Evolutionary conservation across 2,113 vertebrate genomes (phyloP).

Genomic region (Varanus salvator): DNA sequence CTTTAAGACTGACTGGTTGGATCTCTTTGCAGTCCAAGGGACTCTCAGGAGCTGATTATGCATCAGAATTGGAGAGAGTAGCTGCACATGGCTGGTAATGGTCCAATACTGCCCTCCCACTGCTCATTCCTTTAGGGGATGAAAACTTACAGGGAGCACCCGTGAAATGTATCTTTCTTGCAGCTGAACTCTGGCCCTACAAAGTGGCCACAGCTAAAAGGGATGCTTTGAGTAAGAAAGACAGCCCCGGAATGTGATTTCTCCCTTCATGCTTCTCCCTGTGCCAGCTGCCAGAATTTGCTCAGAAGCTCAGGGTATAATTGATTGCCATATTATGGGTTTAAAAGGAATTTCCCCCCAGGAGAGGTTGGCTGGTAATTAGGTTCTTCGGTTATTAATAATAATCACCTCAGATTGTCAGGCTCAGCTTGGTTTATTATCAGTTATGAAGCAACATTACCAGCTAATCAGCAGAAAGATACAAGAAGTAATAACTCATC

Average conservation of each 20-base stretch:
- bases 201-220: neutral
- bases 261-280: neutral
- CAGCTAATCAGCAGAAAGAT: conserved; percentile 26
- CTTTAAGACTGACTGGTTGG: no score
- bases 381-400: conserved; percentile 36
- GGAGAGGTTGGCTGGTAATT: conserved; percentile 30
- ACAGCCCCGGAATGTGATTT: no score
- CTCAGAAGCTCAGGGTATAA: conserved; percentile 18
- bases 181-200: neutral
- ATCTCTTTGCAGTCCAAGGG: no score
- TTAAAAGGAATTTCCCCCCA: conserved; percentile 26
- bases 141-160: neutral
- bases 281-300: neutral
- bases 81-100: no score
- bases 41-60: no score
- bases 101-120: neutral
- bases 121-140: neutral
- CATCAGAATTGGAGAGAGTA: no score
- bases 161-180: neutral
- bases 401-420: conserved; percentile 34
- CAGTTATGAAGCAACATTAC: conserved; percentile 19
- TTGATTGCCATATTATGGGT: conserved; percentile 32
- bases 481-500: conserved; percentile 13
- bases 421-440: conserved; percentile 22
- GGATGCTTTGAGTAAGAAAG: neutral